These are phyloP conservation scores for Anisognathus igniventris DNA, from an alignment of 2,797 vertebrate genomes.

Conservation along the genomic window DNA sequence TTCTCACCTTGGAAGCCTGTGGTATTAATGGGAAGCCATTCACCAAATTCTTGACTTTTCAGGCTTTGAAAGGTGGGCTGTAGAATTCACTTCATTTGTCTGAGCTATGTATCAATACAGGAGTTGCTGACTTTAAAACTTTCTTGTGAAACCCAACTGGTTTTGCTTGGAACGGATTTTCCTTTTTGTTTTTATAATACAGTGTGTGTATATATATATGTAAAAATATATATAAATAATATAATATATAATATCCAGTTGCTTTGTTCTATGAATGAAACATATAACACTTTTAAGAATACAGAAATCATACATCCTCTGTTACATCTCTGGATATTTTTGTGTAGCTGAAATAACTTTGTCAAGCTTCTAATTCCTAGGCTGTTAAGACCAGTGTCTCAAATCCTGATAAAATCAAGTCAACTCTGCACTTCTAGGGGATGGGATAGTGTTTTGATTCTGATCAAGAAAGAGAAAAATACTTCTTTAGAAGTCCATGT, in stretches of 20 bases:
- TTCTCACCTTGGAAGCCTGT: not conserved
- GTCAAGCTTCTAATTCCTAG: not conserved
- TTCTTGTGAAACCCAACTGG: rapidly evolving
- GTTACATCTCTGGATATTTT: not conserved
- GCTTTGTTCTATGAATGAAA: not conserved
- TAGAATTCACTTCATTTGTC: not conserved
- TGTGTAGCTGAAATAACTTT: not conserved
- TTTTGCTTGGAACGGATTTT: not conserved
- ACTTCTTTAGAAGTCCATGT: not conserved
- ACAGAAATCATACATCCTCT: rapidly evolving
- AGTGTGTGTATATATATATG: not conserved
- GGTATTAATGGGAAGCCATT: not conserved
- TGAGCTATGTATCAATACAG: not conserved
- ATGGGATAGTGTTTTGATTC: not conserved
- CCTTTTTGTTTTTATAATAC: not conserved
- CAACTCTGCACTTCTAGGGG: not conserved
- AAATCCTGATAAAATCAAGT: not conserved
- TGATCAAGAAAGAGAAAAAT: not conserved
- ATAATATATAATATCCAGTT: not conserved
- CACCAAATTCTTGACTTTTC: not conserved
- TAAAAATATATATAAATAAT: not conserved
- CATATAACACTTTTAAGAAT: not conserved
- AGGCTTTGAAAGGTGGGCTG: not conserved
- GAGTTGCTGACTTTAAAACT: not conserved
- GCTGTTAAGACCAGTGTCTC: not conserved